Base-by-base conservation (phyloP, 2,888 invertebrate genomes). In the Amiota minor region DNA sequence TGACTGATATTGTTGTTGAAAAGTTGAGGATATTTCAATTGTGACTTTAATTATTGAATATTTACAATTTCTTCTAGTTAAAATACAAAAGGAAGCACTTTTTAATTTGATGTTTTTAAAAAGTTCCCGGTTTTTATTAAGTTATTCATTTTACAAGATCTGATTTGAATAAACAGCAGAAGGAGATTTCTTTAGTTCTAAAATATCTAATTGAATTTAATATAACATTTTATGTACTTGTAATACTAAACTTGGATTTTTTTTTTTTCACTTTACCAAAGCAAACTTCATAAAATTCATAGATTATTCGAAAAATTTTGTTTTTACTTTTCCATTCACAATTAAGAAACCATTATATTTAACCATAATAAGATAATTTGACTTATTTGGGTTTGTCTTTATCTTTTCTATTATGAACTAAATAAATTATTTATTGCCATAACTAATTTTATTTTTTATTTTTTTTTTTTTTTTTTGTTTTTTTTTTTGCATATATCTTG, bases 261-360 rank as follows among this genome's bases (percentile, higher is more conserved):
- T 35, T 18, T 56, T 18, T 6, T 55, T n/a, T 16, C 56, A 56
- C 11, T 56, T 18, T 9, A n/a, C 16, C 9, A 56, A n/a, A 9
- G 18, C 4, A 56, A 16, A n/a, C n/a, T 56, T 56, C 16, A 16
- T 56, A 2, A 6, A 11, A 18, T 8, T 10, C 59, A 59, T 6
- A 6, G 35, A 35, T 35, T 35, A 6, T 35, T 35, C 6, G 6
- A 35, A 35, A 35, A n/a, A n/a, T n/a, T n/a, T 35, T 8, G 6
- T 35, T 35, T 35, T 35, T 4, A 35, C 4, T 35, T 35, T 18
- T 6, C 9, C 18, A 2, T 59, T 20, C 18, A 59, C 59, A 59
- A 59, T 59, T 59, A 59, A 59, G 4, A 59, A 59, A 59, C 59
- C 12, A 59, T 59, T 59, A 59, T 20, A 59, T 10, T 59, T 59